Evolutionary conservation across 2,888 invertebrate species (phyloP).

Genomic region (Hymenopus coronatus): DNA sequence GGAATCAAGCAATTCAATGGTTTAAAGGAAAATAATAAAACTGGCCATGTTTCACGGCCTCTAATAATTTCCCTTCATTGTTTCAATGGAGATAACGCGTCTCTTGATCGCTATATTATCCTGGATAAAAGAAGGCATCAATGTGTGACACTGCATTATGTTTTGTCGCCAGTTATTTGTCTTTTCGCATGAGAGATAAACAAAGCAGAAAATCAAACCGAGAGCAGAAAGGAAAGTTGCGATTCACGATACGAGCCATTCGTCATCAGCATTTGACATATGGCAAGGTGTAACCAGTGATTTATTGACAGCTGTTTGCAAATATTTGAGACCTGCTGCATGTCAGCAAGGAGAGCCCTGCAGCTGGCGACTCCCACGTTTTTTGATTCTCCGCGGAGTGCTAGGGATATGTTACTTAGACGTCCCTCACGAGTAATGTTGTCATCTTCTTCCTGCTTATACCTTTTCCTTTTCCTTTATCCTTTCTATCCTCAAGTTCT

Average conservation of each 20-base stretch:
- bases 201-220: not conserved
- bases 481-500: no score
- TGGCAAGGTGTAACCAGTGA: not conserved
- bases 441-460: not conserved
- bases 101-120: no score
- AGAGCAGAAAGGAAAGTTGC: not conserved
- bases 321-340: not conserved
- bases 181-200: not conserved
- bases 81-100: no score
- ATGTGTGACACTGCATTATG: no score
- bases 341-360: not conserved
- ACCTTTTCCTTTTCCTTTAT: no score
- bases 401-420: not conserved
- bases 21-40: no score
- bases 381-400: not conserved
- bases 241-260: not conserved
- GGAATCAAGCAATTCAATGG: no score
- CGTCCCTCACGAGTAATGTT: not conserved
- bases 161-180: no score
- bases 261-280: not conserved
- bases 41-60: no score
- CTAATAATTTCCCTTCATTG: no score
- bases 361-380: not conserved
- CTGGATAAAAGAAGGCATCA: no score
- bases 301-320: not conserved